Evolutionary conservation across 2,888 invertebrate genomes (phyloP).

Genomic region (Clusia tigrina): DNA sequence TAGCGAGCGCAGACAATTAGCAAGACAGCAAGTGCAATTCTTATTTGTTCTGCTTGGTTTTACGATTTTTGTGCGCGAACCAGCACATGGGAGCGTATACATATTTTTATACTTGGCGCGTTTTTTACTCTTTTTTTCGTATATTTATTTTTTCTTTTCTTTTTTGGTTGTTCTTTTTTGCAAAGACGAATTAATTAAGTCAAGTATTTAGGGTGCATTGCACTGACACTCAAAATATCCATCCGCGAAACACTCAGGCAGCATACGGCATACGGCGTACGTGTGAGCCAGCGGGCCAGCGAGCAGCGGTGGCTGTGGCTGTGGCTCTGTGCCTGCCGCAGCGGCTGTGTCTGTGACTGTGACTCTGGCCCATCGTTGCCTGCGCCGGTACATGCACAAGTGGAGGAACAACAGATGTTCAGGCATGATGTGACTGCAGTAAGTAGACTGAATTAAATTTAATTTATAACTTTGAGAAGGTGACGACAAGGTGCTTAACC

Average conservation of each 20-base stretch:
- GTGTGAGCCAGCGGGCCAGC: not conserved
- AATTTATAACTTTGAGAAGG: no score
- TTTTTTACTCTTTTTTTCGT: slow-evolving; percentile 29
- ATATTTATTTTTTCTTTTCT: slow-evolving; percentile 7
- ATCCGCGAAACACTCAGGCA: not conserved
- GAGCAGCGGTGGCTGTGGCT: not conserved
- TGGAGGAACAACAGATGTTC: not conserved
- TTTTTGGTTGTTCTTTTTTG: slow-evolving; percentile 40
- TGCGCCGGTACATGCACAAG: not conserved
- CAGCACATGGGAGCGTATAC: not conserved
- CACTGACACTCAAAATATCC: slow-evolving; percentile 29
- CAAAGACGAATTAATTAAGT: slow-evolving; percentile 47
- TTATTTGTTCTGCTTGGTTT: no score
- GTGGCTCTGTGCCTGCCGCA: no score
- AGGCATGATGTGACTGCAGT: no score
- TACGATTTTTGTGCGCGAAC: not conserved
- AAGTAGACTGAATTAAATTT: no score
- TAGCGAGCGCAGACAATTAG: slow-evolving; percentile 22
- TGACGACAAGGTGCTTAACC: no score
- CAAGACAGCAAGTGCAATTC: slow-evolving; percentile 17
- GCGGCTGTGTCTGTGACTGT: no score
- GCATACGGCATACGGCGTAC: not conserved
- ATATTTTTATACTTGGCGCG: slow-evolving; percentile 50
- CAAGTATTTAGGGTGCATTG: slow-evolving; percentile 41
- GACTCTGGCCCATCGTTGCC: no score